Evolutionary conservation across 2,113 vertebrate genomes (phyloP), one percentile per base, ranked within the genome.

Genomic region (Lepus americanus): DNA sequence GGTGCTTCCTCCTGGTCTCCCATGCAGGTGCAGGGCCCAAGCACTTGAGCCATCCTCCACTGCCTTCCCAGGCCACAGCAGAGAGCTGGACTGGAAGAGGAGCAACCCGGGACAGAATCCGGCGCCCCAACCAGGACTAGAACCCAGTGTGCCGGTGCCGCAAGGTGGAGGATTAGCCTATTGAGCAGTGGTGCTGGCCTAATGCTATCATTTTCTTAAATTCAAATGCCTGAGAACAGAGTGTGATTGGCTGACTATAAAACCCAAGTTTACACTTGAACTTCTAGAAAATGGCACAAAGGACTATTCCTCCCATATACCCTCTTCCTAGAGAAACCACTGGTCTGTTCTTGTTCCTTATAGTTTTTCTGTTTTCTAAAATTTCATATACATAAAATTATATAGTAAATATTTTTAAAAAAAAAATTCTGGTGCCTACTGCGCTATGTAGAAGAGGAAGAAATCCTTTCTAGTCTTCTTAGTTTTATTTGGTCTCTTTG

Each of bases 281-380:
- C 36, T 90, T 81, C 59, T 29, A 94, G 27, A 89, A 83, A 51
- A 9, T 72, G 16, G 19, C 86, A 88, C 88, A 29, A 67, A 19
- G 22, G 23, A 73, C 66, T 73, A 44, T 79, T 92, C 25, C 23
- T 96, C 11, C 51, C 20, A 89, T 7, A 9, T 27, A 82, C 16
- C 19, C 16, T 53, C 16, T 90, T 51, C 2, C 44, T 94, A 87
- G 74, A 83, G 5, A 0, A 92, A 76, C 55, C 6, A 66, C 13
- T 33, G 25, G 4, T 77, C 19, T 88, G 31, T 9, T 51, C 11
- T 70, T 90, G 53, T 23, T 73, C 74, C 69, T 81, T 87, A 85
- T 1, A 88, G n/a, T 83, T 82, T 96, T 95, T 67, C 19, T 88
- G 44, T 69, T 95, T 90, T 94, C 72, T 82, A 61, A 31, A 69